Evolutionary conservation across 1,140 invertebrate species (phyloP), one percentile per base, ranked within the genome.

Genomic region (Rhyacophila brunnea): DNA sequence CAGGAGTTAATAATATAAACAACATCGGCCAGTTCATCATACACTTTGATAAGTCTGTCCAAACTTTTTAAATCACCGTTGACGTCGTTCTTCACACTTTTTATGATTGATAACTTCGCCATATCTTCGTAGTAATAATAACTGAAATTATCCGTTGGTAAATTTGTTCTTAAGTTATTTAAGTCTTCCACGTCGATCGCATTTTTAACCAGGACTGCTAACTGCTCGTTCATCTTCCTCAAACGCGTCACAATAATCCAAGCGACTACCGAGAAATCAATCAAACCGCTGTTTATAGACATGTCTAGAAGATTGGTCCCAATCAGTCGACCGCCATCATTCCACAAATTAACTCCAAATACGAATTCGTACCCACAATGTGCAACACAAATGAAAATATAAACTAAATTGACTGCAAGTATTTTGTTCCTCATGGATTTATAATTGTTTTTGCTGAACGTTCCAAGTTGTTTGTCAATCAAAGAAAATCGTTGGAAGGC

Each of bases 1-100:
- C 53, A 60, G 6, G 52, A 64, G 20, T 52, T 58, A n/a, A 60
- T 49, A 10, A 53, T 60, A 38, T 64, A 56, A 32, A 55, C 44
- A 28, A 57, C 47, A 44, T 64, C 62, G 0, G 57, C 53, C 7
- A 64, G 15, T 19, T 57, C 45, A 17, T 64, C 62, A 43, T 55
- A 60, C 17, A 64, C 48, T 44, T 47, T 60, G 53, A 60, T 64
- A 5, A 64, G 55, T 18, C 48, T 35, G 13, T 36, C 20, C 7
- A 64, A 42, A 20, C 42, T 46, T 11, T 59, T 35, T 1, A 38
- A 43, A 13, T 38, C 40, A 4, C 46, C 32, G 6, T 52, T 48
- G 13, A 51, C 23, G 9, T 9, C 9, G 23, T 28, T 5, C 23
- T 3, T 28, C 23, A 28, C 4, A 28, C 3, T 28, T 28, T n/a